phyloP scores from a whole-genome alignment of 2,888 invertebrate species.

The Scaptomyza parva region DNA sequence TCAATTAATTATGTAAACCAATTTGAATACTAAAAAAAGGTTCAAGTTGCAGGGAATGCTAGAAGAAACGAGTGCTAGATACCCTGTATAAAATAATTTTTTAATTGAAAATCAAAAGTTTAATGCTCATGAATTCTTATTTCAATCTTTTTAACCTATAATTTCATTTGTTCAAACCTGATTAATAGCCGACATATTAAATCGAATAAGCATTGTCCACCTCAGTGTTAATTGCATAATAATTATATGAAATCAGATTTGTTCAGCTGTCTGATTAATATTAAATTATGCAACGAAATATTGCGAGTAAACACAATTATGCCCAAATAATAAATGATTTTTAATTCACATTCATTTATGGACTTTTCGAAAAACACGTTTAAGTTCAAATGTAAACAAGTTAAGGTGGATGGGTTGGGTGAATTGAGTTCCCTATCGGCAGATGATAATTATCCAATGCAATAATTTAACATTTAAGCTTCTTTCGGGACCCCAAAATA shows the following conservation, averaged over 20 bases:
- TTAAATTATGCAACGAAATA: conserved; percentile 15
- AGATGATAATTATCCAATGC: conserved; percentile 5
- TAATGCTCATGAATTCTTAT: no score
- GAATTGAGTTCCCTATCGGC: background rate
- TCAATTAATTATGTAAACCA: conserved; percentile 34
- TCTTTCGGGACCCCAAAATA: background rate
- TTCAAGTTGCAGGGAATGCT: background rate
- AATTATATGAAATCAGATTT: conserved; percentile 1
- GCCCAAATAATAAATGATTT: background rate
- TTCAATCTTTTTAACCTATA: no score
- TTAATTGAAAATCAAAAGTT: background rate
- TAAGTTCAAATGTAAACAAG: conserved; percentile 12
- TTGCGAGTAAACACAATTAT: conserved; percentile 28
- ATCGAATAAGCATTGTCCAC: background rate
- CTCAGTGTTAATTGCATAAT: conserved; percentile 24
- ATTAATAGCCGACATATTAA: background rate
- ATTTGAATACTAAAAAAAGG: conserved; percentile 7
- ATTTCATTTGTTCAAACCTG: background rate
- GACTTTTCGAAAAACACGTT: background rate
- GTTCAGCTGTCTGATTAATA: background rate
- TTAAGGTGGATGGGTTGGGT: background rate
- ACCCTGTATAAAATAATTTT: background rate
- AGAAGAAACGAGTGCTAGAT: background rate
- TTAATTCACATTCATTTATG: background rate
- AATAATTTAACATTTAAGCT: conserved; percentile 22